phyloP scores from a whole-genome alignment of 2,888 invertebrate genomes.

The Ichneumoninae sp. region DNA sequence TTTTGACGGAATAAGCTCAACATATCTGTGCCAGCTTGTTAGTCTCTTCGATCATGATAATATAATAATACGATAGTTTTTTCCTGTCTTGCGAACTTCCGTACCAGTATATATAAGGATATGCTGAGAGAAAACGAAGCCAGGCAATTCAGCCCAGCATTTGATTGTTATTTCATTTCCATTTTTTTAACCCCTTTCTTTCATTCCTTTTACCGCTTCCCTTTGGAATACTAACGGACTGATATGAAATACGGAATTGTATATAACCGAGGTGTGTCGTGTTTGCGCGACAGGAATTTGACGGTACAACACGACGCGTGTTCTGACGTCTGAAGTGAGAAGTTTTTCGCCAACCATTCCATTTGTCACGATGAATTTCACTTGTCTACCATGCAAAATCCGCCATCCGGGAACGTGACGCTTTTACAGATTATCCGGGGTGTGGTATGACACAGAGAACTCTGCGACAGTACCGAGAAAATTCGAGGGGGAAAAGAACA shows the following conservation, averaged over 20 bases:
- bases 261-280: not conserved
- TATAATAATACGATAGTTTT: not conserved
- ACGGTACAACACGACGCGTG: conserved; percentile 10
- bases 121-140: conserved; percentile 8
- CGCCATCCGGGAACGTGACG: conserved; percentile 12
- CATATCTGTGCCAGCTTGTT: conserved; percentile 16
- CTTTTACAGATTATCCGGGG: conserved; percentile 31
- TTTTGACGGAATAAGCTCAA: conserved; percentile 38
- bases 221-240: not conserved
- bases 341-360: conserved; percentile 18
- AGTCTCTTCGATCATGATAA: not conserved
- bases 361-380: conserved; percentile 44
- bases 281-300: conserved; percentile 17
- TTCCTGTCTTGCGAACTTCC: not conserved
- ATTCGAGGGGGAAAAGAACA: not conserved
- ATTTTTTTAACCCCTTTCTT: conserved; percentile 4
- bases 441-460: not conserved
- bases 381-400: conserved; percentile 28
- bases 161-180: conserved; percentile 25
- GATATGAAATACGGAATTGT: conserved; percentile 13
- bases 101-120: not conserved
- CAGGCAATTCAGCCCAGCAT: conserved; percentile 35
- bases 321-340: conserved; percentile 45
- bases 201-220: not conserved
- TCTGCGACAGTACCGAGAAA: conserved; percentile 1